These are phyloP conservation scores for Myotis yumanensis DNA, from an alignment of 2,113 vertebrate species.

Conservation along the genomic window DNA sequence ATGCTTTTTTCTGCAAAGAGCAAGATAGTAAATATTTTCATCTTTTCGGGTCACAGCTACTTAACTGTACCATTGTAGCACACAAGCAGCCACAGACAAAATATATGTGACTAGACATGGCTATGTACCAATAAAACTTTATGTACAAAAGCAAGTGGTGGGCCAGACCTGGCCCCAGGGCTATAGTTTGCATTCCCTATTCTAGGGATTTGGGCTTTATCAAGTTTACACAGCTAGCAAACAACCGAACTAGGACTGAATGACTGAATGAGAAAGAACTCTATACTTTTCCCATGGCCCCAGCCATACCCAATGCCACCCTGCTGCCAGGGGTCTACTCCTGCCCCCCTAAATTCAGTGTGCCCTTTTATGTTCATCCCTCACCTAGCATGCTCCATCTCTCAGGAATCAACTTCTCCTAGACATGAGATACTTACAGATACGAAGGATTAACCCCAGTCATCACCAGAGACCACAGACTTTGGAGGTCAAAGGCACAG, in stretches of 20 bases:
- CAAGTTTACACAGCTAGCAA: background rate
- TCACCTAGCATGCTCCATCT: background rate
- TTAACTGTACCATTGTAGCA: background rate
- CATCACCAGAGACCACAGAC: background rate
- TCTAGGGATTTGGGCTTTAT: background rate
- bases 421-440: background rate
- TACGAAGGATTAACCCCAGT: background rate
- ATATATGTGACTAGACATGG: background rate
- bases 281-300: background rate
- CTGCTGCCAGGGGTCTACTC: background rate
- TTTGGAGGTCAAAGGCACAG: background rate
- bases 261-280: background rate
- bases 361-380: background rate
- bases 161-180: background rate
- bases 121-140: slow-evolving; percentile 36
- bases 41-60: background rate
- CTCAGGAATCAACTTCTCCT: background rate
- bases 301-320: background rate
- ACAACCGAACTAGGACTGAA: background rate
- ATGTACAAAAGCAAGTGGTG: background rate
- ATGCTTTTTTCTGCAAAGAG: background rate
- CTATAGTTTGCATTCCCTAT: background rate
- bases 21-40: background rate
- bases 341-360: background rate
- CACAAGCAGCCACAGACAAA: background rate